Base-by-base conservation (phyloP, 2,888 invertebrate species). In the Melieria crassipennis region DNA sequence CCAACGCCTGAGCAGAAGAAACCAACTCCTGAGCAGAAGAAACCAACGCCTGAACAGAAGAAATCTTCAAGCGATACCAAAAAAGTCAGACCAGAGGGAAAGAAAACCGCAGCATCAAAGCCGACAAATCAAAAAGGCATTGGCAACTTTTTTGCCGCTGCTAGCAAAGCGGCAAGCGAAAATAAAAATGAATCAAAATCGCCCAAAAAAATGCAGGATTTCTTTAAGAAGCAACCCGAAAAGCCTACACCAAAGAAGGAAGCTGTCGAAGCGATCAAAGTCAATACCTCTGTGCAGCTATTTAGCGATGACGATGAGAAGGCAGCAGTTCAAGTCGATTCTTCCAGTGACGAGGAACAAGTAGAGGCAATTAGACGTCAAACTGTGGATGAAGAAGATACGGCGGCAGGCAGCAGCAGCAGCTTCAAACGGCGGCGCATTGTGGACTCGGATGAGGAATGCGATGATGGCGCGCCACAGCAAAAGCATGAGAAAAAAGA, bases 281-380 rank as follows among this genome's bases (percentile, higher is more conserved):
- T 68, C n/a, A 82, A 85, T 71, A 79, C 77, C 0, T 85, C 85
- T 0, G 72, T 83, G 0, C 83, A 84, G 72, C 72, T 85, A 4
- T 85, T 85, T 56, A 78, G 75, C 0, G 79, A 73, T 1, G 81
- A 81, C 7, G 79, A 77, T 9, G 80, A 79, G 0, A 65, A 62
- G 4, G 16, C 65, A 47, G 6, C n/a, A 46, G 56, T 62, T 64
- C 65, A 69, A 61, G 57, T 70, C 4, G 77, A 74, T 1, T 84
- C 86, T 0, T 85, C 84, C 0, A 84, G 84, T 70, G 85, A 85
- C 61, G 85, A 85, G 60, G 84, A 85, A 72, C 80, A 84, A 47
- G 47, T 85, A 10, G 84, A 83, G 46, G 81, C 80, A 5, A 69
- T 85, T 13, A 83, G 82, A 13, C 79, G 84, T n/a, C 73, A 75